Conservation (phyloP, 53 echinoderm and acorn worm genomes). For the Holothuria leucospilota region DNA sequence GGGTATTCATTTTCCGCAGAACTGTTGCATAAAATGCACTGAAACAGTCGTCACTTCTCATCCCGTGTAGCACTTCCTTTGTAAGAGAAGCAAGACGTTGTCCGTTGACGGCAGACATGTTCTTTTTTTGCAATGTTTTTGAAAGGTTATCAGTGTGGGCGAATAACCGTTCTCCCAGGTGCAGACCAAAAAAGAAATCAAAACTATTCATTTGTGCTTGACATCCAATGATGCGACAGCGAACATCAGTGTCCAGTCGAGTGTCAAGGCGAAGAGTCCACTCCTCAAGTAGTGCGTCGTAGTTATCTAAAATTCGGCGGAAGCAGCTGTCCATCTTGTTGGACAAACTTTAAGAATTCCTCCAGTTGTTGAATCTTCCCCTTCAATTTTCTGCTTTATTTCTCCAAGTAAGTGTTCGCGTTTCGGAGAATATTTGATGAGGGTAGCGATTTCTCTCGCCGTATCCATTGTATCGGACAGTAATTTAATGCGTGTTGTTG, state of each 20-base stretch:
- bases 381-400: constrained; percentile 10
- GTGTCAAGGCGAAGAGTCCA: constrained; percentile 22
- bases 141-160: constrained; percentile 19
- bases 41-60: constrained; percentile 1
- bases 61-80: constrained; percentile 16
- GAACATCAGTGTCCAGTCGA: constrained; percentile 18
- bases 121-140: constrained; percentile 2
- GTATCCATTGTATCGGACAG: not conserved
- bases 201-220: constrained; percentile 30
- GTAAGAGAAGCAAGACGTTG: constrained; percentile 22
- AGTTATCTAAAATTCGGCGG: constrained; percentile 5
- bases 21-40: constrained; percentile 24
- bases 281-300: not conserved
- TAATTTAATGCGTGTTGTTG: not conserved
- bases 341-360: not conserved
- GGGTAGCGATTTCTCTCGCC: not conserved
- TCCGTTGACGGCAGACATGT: constrained; percentile 17
- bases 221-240: constrained; percentile 25
- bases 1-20: not conserved
- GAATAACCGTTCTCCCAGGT: constrained; percentile 24
- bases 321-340: constrained; percentile 11
- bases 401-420: not conserved
- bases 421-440: not conserved
- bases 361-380: not conserved
- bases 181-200: constrained; percentile 31